These are phyloP conservation scores for Sebastes paucispinis DNA, from an alignment of 2,797 vertebrate species.

Conservation along the genomic window DNA sequence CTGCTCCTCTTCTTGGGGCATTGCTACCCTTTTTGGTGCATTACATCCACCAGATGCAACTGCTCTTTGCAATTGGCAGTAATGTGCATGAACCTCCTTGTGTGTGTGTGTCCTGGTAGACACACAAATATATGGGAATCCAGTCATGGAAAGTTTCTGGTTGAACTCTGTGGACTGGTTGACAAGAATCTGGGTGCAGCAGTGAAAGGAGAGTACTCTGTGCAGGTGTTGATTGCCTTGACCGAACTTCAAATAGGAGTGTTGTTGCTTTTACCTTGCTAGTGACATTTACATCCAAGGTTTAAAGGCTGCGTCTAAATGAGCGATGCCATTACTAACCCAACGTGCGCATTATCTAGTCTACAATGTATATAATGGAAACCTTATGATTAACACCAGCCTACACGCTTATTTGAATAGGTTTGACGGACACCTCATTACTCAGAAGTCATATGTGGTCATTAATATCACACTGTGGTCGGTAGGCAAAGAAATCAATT, in stretches of 20 bases:
- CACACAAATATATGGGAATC: not conserved
- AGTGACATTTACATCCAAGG: not conserved
- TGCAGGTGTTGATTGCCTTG: not conserved
- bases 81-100: not conserved
- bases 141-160: not conserved
- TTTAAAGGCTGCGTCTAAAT: not conserved
- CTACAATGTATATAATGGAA: not conserved
- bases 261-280: not conserved
- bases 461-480: not conserved
- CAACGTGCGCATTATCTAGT: not conserved
- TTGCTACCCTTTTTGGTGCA: not conserved
- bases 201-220: not conserved
- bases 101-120: accelerated
- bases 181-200: not conserved
- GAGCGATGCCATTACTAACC: not conserved
- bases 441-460: not conserved
- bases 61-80: not conserved
- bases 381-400: not conserved
- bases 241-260: not conserved
- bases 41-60: not conserved
- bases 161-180: not conserved
- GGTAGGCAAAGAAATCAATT: constrained; percentile 28
- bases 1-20: not conserved
- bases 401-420: not conserved
- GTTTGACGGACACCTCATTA: not conserved